phyloP scores from a whole-genome alignment of 2,797 vertebrate species.

The Buphagus erythrorhynchus region DNA sequence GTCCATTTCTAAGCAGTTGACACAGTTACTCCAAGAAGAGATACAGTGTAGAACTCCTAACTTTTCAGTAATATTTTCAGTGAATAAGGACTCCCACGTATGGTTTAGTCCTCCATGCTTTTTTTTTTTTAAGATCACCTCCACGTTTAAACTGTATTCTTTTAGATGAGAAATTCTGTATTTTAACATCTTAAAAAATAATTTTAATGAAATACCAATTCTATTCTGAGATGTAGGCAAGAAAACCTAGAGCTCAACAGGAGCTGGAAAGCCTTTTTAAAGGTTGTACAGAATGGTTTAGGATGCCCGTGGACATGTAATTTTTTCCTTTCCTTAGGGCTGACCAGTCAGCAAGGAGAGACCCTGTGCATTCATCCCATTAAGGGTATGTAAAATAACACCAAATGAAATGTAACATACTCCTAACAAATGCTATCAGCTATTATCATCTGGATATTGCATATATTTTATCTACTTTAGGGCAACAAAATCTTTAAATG shows the following conservation, averaged over 20 bases:
- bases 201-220: not conserved
- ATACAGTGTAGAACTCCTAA: not conserved
- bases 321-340: not conserved
- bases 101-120: not conserved
- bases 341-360: not conserved
- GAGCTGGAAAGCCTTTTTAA: not conserved
- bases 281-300: not conserved
- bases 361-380: not conserved
- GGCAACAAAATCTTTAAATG: not conserved
- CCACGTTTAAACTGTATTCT: not conserved
- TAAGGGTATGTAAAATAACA: not conserved
- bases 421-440: not conserved
- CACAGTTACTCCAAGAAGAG: not conserved
- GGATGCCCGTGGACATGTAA: accelerated
- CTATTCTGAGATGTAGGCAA: not conserved
- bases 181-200: too few species aligned
- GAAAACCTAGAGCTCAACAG: not conserved
- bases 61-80: not conserved
- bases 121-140: not conserved
- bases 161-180: not conserved
- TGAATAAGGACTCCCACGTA: not conserved
- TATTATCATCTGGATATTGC: not conserved
- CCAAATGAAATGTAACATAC: accelerated
- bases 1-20: not conserved
- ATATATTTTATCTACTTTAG: not conserved